Base-by-base conservation (phyloP, 2,113 vertebrate species). In the Misgurnus mizolepis region DNA sequence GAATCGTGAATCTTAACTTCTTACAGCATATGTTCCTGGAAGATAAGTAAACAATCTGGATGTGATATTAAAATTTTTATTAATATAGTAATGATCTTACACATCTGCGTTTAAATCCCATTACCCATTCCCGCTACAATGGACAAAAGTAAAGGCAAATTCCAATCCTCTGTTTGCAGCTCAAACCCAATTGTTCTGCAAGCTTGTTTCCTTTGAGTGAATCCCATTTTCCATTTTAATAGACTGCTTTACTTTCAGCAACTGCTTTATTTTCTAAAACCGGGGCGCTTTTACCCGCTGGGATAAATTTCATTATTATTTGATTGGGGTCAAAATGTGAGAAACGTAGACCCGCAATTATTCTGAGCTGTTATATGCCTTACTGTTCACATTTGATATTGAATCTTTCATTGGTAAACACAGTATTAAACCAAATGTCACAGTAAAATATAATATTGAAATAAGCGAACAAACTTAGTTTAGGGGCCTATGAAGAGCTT, bases 21-120 rank as follows among this genome's bases (percentile, higher is more conserved):
- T 95, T 92, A 88, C 92, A 92, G 95, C 96, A 98, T 96, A 96
- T 99, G 97, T 97, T 99, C 95, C 94, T 94, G 94, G 93, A 94
- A 98, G 98, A 99, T 99, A 99, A 99, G 97, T 99, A 96, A 98
- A 98, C 95, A 98, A 97, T 99, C 97, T 98, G 95, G 94, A 96
- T 95, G 94, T 95, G 94, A 94, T 95, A 97, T 98, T 93, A 94
- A 95, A 92, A 88, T 94, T 96, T 96, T 96, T 98, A 99, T 99
- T 99, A 98, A 96, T 96, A 94, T 93, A 95, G 94, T 95, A 97
- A 96, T 95, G 92, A 93, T 93, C 95, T 95, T 95, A 91, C 94
- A 95, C 94, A 94, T 95, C 95, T 92, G 93, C 95, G 93, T 95
- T 94, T 93, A 95, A 94, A 96, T 95, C 95, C 94, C 93, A 94